Evolutionary conservation across 2,113 vertebrate species (phyloP).

Genomic region (Dendrocopos noguchii): DNA sequence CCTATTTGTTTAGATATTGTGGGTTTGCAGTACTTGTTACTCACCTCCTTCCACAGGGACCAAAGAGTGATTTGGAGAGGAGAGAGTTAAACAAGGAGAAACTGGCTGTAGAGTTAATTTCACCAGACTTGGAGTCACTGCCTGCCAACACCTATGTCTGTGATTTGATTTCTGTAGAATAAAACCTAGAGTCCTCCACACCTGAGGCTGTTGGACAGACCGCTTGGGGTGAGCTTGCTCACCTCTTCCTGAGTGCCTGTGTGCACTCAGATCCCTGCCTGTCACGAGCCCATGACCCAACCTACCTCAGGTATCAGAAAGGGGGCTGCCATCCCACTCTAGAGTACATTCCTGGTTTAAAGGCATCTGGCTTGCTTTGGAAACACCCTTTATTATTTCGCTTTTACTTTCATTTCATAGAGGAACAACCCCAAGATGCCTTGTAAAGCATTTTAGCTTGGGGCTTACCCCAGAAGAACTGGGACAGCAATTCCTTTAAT

Average conservation of each 20-base stretch:
- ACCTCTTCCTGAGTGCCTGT: neutral
- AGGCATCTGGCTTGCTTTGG: neutral
- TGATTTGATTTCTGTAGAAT: neutral
- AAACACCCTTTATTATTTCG: neutral
- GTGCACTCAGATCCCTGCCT: rapidly evolving
- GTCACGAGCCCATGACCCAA: neutral
- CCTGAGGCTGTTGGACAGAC: neutral
- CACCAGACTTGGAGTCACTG: neutral
- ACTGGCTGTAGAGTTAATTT: neutral
- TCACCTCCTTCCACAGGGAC: neutral
- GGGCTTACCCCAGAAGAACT: neutral
- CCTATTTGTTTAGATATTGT: neutral
- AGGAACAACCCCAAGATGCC: neutral
- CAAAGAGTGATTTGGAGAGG: neutral
- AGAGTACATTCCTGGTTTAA: neutral
- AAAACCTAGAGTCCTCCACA: neutral
- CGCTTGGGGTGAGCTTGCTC: neutral
- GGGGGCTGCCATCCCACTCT: neutral
- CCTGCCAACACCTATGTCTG: neutral
- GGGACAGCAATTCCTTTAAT: neutral
- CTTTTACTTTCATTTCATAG: neutral
- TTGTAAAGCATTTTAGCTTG: neutral
- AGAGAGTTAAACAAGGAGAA: neutral
- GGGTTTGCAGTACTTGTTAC: neutral
- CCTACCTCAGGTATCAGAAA: neutral